Evolutionary conservation across 2,113 vertebrate genomes (phyloP), one percentile per base, ranked within the genome.

Genomic region (Sakesphorus luctuosus): DNA sequence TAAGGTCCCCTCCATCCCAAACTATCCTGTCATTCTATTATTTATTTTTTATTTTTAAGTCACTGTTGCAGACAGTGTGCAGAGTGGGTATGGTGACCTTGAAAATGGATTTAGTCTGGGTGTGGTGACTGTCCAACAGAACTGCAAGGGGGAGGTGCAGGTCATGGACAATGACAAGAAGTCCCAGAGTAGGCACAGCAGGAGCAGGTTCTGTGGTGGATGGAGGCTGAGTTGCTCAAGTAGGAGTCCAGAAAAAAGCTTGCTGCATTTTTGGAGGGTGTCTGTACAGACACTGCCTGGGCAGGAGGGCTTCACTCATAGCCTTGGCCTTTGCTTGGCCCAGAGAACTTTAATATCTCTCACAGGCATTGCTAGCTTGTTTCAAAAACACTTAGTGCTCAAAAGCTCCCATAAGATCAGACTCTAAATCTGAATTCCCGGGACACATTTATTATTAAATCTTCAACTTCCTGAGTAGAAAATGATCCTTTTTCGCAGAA

Each of bases 121-220:
- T 19, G 56, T 33, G 28, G 33, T 36, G 73, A 16, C 21, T 50
- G 29, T 20, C 23, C 58, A 9, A 0, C 18, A 23, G 38, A n/a
- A 15, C 20, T 43, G 16, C 4, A 4, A 23, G n/a, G 29, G 46
- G 13, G 5, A 43, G 24, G 46, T 40, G 33, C 79, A 50, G 40
- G 20, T 2, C 18, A 21, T 2, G 35, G 50, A 8, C 40, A 24
- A 6, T 1, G 7, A 43, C 17, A 43, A 12, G 8, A 19, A 58
- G 21, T 10, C 47, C 74, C 55, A 3, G 23, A 52, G 78, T 11
- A 66, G 89, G 20, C 10, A 16, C 0, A 2, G 21, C 0, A 1
- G 0, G 11, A 62, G 43, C 2, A 5, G 36, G 4, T 13, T 75
- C 26, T 10, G 28, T 2, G 4, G 7, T 2, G 15, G 11, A 11